Conservation (phyloP, 2,888 invertebrate genomes). For the Oligia fasciuncula region DNA sequence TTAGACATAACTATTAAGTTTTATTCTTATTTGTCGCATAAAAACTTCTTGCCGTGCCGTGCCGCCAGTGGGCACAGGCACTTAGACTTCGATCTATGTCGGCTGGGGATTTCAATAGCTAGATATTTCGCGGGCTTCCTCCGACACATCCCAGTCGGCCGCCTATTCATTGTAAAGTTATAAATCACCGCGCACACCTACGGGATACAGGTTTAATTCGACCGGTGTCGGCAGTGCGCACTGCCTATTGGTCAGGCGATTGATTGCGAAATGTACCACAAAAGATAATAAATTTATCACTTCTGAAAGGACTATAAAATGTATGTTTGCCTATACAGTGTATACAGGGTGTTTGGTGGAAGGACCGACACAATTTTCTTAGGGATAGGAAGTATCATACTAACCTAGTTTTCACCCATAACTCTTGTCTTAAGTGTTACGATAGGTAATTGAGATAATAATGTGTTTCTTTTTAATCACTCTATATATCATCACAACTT, state of each 20-base stretch:
- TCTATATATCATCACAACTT: too few species aligned
- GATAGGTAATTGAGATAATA: too few species aligned
- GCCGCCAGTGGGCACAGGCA: neutral
- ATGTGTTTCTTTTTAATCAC: too few species aligned
- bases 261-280: slow-evolving; percentile 41
- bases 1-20: too few species aligned
- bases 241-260: slow-evolving; percentile 42
- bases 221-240: slow-evolving; percentile 48
- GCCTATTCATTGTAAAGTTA: slow-evolving; percentile 78
- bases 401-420: too few species aligned
- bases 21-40: neutral
- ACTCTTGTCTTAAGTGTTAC: too few species aligned
- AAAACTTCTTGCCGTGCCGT: neutral
- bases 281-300: slow-evolving; percentile 51
- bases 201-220: slow-evolving; percentile 75
- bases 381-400: too few species aligned
- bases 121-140: slow-evolving; percentile 73
- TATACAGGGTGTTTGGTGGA: too few species aligned
- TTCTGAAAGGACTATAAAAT: neutral
- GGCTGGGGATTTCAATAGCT: slow-evolving; percentile 74
- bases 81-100: slow-evolving; percentile 52
- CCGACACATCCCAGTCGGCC: slow-evolving; percentile 74
- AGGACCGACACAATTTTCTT: too few species aligned
- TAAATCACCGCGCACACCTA: slow-evolving; percentile 77
- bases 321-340: neutral